Evolutionary conservation across 2,888 invertebrate genomes (phyloP).

Genomic region (Diarsia mendica): DNA sequence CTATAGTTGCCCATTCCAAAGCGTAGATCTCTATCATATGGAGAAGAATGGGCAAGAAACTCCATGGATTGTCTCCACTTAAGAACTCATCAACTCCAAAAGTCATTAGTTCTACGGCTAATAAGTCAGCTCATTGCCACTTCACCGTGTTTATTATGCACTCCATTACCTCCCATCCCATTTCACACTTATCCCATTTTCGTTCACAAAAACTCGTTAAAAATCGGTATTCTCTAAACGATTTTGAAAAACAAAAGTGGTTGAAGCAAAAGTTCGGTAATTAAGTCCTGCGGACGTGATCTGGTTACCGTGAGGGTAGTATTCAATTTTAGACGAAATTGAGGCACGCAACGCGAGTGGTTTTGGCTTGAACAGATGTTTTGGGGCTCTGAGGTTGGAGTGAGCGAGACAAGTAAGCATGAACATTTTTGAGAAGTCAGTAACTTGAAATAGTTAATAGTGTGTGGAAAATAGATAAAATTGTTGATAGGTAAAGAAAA

Average conservation of each 20-base stretch:
- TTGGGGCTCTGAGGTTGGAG: constrained; percentile 23
- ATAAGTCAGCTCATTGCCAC: neutral
- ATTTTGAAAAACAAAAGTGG: constrained; percentile 52
- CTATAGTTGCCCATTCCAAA: too few species aligned
- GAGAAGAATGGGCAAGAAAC: too few species aligned
- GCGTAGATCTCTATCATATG: too few species aligned
- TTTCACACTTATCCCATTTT: neutral
- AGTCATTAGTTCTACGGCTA: too few species aligned
- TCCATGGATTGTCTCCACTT: neutral
- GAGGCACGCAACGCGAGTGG: constrained; percentile 59
- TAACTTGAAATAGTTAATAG: too few species aligned
- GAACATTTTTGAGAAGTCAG: neutral
- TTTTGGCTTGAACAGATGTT: constrained; percentile 39
- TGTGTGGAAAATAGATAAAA: too few species aligned
- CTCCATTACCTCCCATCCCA: neutral
- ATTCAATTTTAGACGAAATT: constrained; percentile 68
- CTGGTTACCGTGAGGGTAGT: constrained; percentile 55
- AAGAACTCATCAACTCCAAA: neutral
- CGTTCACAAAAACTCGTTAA: constrained; percentile 9
- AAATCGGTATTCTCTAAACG: constrained; percentile 36
- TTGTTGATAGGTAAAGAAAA: too few species aligned
- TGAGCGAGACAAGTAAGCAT: neutral
- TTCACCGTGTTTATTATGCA: neutral
- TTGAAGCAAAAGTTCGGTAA: constrained; percentile 63
- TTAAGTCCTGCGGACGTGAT: constrained; percentile 62